Base-by-base conservation (phyloP, 2,797 vertebrate species). In the Diglossa cyanea region DNA sequence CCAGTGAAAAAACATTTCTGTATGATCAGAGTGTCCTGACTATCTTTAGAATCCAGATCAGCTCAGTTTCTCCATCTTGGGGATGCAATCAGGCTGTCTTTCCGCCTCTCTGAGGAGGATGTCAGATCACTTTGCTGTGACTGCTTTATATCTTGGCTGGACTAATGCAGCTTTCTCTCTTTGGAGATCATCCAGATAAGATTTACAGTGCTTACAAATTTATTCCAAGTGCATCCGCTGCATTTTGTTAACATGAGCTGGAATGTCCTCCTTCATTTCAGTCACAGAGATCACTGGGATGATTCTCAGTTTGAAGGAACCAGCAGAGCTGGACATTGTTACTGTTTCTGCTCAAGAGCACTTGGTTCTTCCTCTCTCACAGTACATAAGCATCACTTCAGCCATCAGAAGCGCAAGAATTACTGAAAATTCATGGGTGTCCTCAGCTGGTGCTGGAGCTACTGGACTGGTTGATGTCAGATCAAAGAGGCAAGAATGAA, bases 261-360 rank as follows among this genome's bases (percentile, higher is more conserved):
- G 84, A 90, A 67, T 28, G 65, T 82, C 86, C 17, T 80, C 35
- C 73, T 40, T 83, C 44, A 53, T 96, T 92, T 95, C 79, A n/a
- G 1, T 95, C 94, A 88, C 45, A 37, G 31, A 61, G 44, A 62
- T 54, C 73, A 63, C 47, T 35, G n/a, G 50, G 10, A 51, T 47
- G 50, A 23, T 77, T 80, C 83, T 71, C 44, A 33, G 57, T 15
- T 15, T 47, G 58, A 55, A 84, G 26, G 13, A 88, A 51, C 10
- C 28, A 10, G 30, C 8, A 54, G 58, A 82, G 6, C 39, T 35
- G 57, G 55, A 21, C 17, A 17, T 7, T 65, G 8, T 17, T 47
- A 3, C 7, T 67, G 17, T 6, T 20, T 37, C 35, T n/a, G 13
- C 17, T 88, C 39, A 31, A 21, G 44, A 24, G 8, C 40, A 5